Evolutionary conservation across 2,797 vertebrate species (phyloP).

Genomic region (Poliocrania exsul): DNA sequence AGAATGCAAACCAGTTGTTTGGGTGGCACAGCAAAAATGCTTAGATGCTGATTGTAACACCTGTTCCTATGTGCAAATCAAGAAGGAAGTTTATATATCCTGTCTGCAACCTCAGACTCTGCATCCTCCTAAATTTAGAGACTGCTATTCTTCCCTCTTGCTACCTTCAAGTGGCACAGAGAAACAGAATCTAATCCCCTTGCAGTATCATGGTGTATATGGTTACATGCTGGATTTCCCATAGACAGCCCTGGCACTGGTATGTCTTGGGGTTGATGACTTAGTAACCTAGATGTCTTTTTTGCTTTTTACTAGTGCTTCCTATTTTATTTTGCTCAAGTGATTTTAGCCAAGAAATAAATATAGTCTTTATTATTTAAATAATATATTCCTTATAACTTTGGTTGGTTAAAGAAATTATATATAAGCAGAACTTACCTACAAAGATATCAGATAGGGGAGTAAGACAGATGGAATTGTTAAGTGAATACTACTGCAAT

Average conservation of each 20-base stretch:
- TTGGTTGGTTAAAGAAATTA: background rate
- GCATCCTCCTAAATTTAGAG: background rate
- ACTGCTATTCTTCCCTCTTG: background rate
- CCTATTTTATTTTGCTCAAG: background rate
- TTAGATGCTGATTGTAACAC: background rate
- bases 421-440: background rate
- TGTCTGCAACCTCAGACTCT: background rate
- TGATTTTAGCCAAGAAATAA: background rate
- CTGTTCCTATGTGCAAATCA: background rate
- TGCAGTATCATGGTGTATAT: background rate
- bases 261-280: background rate
- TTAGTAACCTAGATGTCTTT: background rate
- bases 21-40: background rate
- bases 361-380: background rate
- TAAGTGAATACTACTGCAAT: background rate
- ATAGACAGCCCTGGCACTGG: background rate
- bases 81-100: background rate
- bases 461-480: background rate
- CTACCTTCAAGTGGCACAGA: background rate
- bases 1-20: background rate
- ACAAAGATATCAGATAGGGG: background rate
- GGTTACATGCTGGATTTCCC: background rate
- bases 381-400: background rate
- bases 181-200: background rate
- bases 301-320: background rate